Base-by-base conservation (phyloP, 2,113 vertebrate genomes). In the Columba janthina region DNA sequence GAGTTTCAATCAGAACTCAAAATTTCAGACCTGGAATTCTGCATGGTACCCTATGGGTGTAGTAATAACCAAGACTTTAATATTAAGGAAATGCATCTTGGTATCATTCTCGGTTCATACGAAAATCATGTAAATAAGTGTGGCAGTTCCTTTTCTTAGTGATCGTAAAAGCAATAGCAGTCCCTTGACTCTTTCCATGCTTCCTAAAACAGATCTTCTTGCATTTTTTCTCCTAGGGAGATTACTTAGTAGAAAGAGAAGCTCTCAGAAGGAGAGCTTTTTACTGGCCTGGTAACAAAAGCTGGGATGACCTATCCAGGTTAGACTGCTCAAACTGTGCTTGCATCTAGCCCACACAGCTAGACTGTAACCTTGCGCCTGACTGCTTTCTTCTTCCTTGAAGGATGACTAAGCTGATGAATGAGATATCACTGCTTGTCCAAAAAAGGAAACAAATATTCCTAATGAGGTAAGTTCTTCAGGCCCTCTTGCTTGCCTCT, bases 351-450 rank as follows among this genome's bases (percentile, higher is more conserved):
- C 90, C 79, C 53, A 96, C 58, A 48, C 46, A 93, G 75, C 34
- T 54, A 80, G 72, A 80, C 75, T 66, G 62, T 26, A 58, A 85
- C 77, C 48, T 60, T 70, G 26, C 34, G 48, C 56, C 25, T 5
- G 21, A 32, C 54, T 65, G 85, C 70, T 58, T 58, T 54, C 31
- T 60, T 66, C 7, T 73, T 89, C 79, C 76, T 88, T 72, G 57
- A 71, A 66, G 48, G 73, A 92, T 81, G 89, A 93, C 90, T 81
- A 92, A 92, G 57, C 61, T 71, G 75, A 92, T 78, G 48, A 94
- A 90, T 42, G 62, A 88, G 46, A 60, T 78, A 67, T 5, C 18
- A 2, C 57, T 26, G 24, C 57, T 66, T 58, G n/a, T 62, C 64
- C 90, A 89, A 73, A 93, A 90, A 83, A 77, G 44, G 83, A 81